Evolutionary conservation across 2,797 vertebrate genomes (phyloP), one percentile per base, ranked within the genome.

Genomic region (Characodon lateralis): DNA sequence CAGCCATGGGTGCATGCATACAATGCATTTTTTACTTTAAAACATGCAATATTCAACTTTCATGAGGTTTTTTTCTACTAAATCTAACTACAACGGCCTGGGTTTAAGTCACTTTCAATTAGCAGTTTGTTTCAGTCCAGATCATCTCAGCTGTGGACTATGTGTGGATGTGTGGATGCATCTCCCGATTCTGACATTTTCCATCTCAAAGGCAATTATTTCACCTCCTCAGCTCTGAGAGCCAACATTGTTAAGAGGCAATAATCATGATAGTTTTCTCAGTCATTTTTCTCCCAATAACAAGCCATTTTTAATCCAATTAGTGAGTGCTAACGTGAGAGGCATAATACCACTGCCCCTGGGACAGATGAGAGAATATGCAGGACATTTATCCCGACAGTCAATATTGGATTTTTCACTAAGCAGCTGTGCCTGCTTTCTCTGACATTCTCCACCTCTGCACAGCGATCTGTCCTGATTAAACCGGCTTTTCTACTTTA

Each of bases 231-330:
- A 87, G 84, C 83, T 91, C 71, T 82, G 80, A 72, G 88, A 87
- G 78, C 89, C 91, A 89, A 89, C 85, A 71, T 84, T 89, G 89
- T 85, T 90, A 89, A 93, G 90, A 91, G 90, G 90, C 90, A 91
- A 92, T 94, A 92, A 95, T 95, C 90, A 93, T 91, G 88, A 91
- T 90, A 88, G 92, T 94, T 93, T 92, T 93, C 88, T 85, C 89
- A 91, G 85, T 91, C 91, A 93, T 94, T 93, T 94, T 93, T 92
- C 90, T 93, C 89, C 90, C 90, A 91, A 94, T 94, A 94, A 94
- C 93, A 93, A 93, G 90, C 91, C 89, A 93, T 94, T 93, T 94
- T 95, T 94, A 94, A 95, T 94, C 92, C 94, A 94, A 93, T 94
- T 94, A 95, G 89, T 22, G 89, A 83, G 87, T 82, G 89, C 89